These are phyloP conservation scores for Epizoanthus ramosus DNA, from an alignment of 92 coral and sea anemone species.

Conservation along the genomic window DNA sequence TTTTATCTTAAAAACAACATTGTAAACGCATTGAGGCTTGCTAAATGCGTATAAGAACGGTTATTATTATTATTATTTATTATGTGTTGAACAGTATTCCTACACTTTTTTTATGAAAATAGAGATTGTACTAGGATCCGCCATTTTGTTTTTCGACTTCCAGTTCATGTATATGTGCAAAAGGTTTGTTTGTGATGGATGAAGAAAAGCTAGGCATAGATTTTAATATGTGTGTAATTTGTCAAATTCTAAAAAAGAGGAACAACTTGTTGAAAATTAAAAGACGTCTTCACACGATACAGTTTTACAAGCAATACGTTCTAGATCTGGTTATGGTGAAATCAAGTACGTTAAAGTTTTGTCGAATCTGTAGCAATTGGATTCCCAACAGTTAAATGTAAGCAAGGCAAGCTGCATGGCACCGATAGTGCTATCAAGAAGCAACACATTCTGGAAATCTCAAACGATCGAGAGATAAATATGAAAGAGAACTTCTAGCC, in stretches of 20 bases:
- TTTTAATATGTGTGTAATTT: constrained; percentile 31
- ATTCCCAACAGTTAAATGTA: not conserved
- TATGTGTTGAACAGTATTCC: too few species aligned
- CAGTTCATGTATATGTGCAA: constrained; percentile 29
- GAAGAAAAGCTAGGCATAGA: not conserved
- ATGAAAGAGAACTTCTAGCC: constrained; percentile 8
- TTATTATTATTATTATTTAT: too few species aligned
- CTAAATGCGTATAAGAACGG: too few species aligned
- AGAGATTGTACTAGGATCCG: constrained; percentile 6
- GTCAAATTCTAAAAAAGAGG: constrained; percentile 34
- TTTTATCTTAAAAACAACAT: too few species aligned
- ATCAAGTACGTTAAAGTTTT: constrained; percentile 1
- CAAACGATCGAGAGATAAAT: constrained; percentile 10
- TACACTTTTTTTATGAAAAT: too few species aligned
- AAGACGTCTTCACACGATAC: constrained; percentile 30
- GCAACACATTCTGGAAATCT: constrained; percentile 24
- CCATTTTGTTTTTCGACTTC: constrained; percentile 35
- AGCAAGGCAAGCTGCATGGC: constrained; percentile 8
- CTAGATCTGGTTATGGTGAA: constrained; percentile 31
- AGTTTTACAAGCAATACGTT: constrained; percentile 42
- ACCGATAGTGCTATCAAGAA: constrained; percentile 32
- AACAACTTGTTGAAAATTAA: not conserved
- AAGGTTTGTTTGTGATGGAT: not conserved
- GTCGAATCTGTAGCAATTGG: not conserved
- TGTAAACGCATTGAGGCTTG: too few species aligned